Base-by-base conservation (phyloP, 2,797 vertebrate species). In the Selene dorsalis region DNA sequence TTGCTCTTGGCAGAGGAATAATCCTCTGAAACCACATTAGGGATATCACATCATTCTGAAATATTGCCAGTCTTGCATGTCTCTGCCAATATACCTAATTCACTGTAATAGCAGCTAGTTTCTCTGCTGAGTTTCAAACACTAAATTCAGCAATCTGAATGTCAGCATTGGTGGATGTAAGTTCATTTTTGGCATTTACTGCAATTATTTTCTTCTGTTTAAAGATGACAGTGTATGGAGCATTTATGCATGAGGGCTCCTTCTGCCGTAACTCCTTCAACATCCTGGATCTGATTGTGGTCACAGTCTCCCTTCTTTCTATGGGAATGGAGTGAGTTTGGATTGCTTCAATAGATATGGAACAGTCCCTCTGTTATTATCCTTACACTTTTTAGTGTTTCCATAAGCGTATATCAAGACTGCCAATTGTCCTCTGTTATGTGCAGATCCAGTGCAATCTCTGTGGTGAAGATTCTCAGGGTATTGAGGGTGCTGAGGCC, bases 191-290 rank as follows among this genome's bases (percentile, higher is more conserved):
- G n/a, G 64, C 3, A 52, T 38, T 58, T n/a, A 72, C 28, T 38
- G 13, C 1, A 39, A 26, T 28, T 7, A 35, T 35, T 18, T 63
- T 73, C 10, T 53, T 45, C 3, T 30, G 17, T 52, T 61, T 57
- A 84, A 92, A 99, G 98, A 99, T 99, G 98, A 99, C 97, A 0
- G 93, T 97, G 45, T 99, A 97, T 0, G 98, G 98, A 4, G 98
- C 98, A 7, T 96, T 99, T 91, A 96, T 99, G 90, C 98, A 99
- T 74, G 95, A 96, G 77, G 98, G 98, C 64, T 99, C 98, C 56
- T 99, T 99, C 95, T 99, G 98, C 86, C 96, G 98, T 70, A 99
- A 98, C 92, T 97, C 95, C 73, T 99, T 99, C 95, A 99, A 99
- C 88, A 99, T 99, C 89, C 94, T 99, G 55, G 98, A 99, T 92